Conservation (phyloP, 2,113 vertebrate species). For the Acanthisitta chloris region DNA sequence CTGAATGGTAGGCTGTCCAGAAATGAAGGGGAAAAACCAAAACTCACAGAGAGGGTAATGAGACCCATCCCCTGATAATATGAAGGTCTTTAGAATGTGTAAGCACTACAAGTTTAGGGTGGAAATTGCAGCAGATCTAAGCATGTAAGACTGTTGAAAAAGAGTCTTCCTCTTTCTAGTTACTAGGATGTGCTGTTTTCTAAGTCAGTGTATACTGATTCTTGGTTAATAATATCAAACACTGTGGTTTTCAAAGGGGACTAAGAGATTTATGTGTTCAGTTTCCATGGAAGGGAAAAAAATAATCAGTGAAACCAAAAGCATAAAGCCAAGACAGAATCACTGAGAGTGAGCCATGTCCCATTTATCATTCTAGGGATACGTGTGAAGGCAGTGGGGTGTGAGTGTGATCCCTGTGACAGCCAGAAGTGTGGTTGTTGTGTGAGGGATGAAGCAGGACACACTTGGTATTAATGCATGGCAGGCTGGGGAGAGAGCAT, state of each 20-base stretch:
- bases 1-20: not conserved
- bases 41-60: not conserved
- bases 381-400: not conserved
- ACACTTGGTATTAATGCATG: rapidly evolving
- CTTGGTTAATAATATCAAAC: not conserved
- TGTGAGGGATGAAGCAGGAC: not conserved
- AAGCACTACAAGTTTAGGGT: not conserved
- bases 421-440: not conserved
- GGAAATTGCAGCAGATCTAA: not conserved
- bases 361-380: not conserved
- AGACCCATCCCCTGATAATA: not conserved
- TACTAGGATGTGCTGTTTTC: not conserved
- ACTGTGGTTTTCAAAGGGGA: not conserved
- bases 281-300: not conserved
- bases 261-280: not conserved
- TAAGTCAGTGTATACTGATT: not conserved
- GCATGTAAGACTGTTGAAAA: not conserved
- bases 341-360: not conserved
- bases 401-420: not conserved
- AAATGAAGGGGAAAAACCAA: not conserved
- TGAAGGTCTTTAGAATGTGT: not conserved
- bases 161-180: not conserved
- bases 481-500: not conserved
- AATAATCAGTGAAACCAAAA: not conserved
- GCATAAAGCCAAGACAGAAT: not conserved